Evolutionary conservation across 2,888 invertebrate genomes (phyloP).

Genomic region (Lithophane leautieri): DNA sequence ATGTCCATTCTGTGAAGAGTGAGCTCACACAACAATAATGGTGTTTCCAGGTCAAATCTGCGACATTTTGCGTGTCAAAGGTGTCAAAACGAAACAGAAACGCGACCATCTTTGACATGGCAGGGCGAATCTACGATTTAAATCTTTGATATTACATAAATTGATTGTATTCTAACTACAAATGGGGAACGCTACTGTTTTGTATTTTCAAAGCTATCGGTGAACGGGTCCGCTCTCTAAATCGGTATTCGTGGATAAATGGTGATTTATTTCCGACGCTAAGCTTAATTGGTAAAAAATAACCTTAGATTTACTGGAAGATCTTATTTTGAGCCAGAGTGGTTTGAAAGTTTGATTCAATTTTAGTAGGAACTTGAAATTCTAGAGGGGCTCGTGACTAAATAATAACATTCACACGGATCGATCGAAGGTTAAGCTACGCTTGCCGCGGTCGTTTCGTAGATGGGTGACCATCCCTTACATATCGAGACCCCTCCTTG

Average conservation of each 20-base stretch:
- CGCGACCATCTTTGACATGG: too few relatives aligned
- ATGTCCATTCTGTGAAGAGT: too few relatives aligned
- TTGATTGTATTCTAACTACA: conserved; percentile 66
- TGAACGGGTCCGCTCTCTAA: conserved; percentile 56
- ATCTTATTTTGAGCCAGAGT: neutral
- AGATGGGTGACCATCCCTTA: too few relatives aligned
- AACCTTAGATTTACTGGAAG: conserved; percentile 41
- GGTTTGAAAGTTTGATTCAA: neutral
- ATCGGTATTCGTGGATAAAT: conserved; percentile 58
- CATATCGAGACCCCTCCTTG: neutral
- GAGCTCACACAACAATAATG: too few relatives aligned
- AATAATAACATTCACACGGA: neutral
- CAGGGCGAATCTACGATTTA: neutral
- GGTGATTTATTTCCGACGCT: conserved; percentile 43
- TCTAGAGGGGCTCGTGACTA: neutral
- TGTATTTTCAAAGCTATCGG: conserved; percentile 56
- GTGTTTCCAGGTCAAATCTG: neutral
- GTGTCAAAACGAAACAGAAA: too few relatives aligned
- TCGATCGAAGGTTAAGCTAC: neutral
- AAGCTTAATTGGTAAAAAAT: conserved; percentile 50
- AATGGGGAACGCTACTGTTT: conserved; percentile 37
- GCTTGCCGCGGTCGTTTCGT: neutral
- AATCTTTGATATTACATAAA: conserved; percentile 50
- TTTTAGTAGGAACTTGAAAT: neutral
- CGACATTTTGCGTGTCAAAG: neutral